Base-by-base conservation (phyloP, 2,113 vertebrate genomes). In the Xenus cinereus region DNA sequence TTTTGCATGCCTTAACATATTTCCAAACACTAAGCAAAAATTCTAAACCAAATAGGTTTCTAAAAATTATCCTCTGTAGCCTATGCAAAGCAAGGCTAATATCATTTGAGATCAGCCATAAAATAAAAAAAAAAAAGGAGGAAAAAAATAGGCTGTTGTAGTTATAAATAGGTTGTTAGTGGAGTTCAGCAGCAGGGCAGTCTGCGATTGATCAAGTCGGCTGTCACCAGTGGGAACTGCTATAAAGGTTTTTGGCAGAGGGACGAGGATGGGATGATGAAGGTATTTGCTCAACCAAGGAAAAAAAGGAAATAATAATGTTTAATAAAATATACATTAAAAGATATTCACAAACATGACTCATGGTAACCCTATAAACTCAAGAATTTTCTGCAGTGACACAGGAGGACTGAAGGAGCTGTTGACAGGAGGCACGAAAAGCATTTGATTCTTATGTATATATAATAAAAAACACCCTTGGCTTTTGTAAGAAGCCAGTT, bases 401-500 rank as follows among this genome's bases (percentile, higher is more conserved):
- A 92, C 15, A 77, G 32, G 20, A 96, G 28, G 53, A 75, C 32
- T 66, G 80, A 92, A 90, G 62, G 35, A 90, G 33, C 48, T 82
- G 80, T 11, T 92, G 66, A 91, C 23, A 93, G 39, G 46, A 84
- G 21, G 51, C 88, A 83, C 19, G 69, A 83, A 74, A 90, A 26
- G 30, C 28, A 75, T 91, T 91, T 87, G 77, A 78, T 81, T 90
- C 41, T 81, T 69, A 80, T 46, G 43, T 48, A 66, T 73, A n/a
- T 80, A 45, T 50, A 88, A 89, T 37, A 84, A 92, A 90, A 84
- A 81, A 46, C 35, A 37, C 33, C 72, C 84, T 89, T 63, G 35
- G 30, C 81, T 96, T 95, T 95, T 79, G 54, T 92, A 92, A 89
- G 74, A 93, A 93, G 67, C 48, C 86, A 87, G 64, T 92, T 84